Base-by-base conservation (phyloP, 2,888 invertebrate species). In the Volucella bombylans region DNA sequence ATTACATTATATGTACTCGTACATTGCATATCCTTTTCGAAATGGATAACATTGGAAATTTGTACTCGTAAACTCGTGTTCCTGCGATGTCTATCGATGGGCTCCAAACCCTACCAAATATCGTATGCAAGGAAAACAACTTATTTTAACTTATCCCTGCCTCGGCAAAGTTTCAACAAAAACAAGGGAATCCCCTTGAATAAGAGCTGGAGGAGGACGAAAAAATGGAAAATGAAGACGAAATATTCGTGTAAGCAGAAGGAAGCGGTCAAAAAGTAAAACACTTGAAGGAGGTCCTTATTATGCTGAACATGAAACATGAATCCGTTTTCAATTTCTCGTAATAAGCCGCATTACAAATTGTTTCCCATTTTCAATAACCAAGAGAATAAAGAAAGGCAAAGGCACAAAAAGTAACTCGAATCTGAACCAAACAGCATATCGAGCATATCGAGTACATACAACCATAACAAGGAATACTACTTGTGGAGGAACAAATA, bases 331-430 rank as follows among this genome's bases (percentile, higher is more conserved):
- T 85, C 81, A 85, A 85, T 77, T 31, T 81, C 81, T 67, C 81
- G 47, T 81, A 85, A 85, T 85, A 85, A 85, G 81, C 85, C 81
- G 85, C 85, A 85, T 85, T 76, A 85, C 81, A 85, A 85, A 85
- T 85, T 85, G 85, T 85, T 85, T 85, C 76, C 72, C 52, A 72
- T 62, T 85, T 81, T 74, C 68, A 72, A 77, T 77, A 81, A 72
- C 74, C 65, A 85, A 68, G 15, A 31, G 1, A 39, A 12, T 4
- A 23, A 41, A 15, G 57, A 41, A 71, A 31, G 31, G 49, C 55
- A 73, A 77, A 41, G 50, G 57, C 62, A 59, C 52, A 62, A 54
- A 52, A 6, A 43, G 14, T 43, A 55, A n/a, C 14, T 6, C 31
- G 31, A 31, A 31, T 31, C 31, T 6, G 31, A 31, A 31, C 31